Evolutionary conservation across 2,888 invertebrate genomes (phyloP).

Genomic region (Parnassius glacialis): DNA sequence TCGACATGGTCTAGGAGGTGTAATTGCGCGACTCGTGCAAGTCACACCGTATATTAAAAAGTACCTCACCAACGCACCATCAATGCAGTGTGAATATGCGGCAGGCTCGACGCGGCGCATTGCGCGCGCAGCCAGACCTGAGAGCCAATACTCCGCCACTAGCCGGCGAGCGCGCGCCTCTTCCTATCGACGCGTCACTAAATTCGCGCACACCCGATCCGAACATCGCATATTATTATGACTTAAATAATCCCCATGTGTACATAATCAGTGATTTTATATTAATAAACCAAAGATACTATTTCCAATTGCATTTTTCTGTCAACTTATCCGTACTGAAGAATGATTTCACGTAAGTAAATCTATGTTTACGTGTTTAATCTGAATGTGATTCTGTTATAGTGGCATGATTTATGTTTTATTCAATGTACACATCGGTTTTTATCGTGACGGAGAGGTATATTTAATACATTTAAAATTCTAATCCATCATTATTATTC

Average conservation of each 20-base stretch:
- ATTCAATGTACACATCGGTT: conserved; percentile 1
- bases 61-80: conserved; percentile 20
- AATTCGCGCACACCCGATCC: conserved; percentile 43
- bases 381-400: conserved; percentile 11
- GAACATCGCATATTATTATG: conserved; percentile 40
- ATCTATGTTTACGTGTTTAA: conserved; percentile 24
- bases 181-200: conserved; percentile 55
- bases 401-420: conserved; percentile 5
- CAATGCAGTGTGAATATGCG: conserved; percentile 45
- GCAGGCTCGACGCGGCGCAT: conserved; percentile 48
- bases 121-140: conserved; percentile 41
- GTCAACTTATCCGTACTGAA: not conserved
- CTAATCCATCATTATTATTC: not conserved
- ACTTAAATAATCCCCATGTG: conserved; percentile 30
- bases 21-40: not conserved
- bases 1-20: not conserved
- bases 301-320: conserved; percentile 6
- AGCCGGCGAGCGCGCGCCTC: conserved; percentile 56
- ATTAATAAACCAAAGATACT: conserved; percentile 15
- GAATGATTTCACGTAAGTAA: conserved; percentile 27
- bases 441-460: not conserved
- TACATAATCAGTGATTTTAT: conserved; percentile 25
- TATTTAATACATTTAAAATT: not conserved
- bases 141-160: conserved; percentile 41
- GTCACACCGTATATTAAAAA: conserved; percentile 2